Evolutionary conservation across 1,140 invertebrate species (phyloP).

Genomic region (Maconellicoccus hirsutus): DNA sequence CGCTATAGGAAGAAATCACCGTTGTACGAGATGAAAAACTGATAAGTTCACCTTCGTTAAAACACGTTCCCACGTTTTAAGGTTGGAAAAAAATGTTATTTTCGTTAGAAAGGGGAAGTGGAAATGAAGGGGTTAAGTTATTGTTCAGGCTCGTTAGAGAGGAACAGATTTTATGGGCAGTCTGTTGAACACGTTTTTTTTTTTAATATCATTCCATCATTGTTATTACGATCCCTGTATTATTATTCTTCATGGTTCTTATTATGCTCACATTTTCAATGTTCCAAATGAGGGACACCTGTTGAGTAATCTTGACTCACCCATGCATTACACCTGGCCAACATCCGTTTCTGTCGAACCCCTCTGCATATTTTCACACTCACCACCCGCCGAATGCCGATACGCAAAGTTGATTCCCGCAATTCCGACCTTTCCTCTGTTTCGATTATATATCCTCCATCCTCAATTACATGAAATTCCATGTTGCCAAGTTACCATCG

Average conservation of each 20-base stretch:
- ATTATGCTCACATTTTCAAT: background rate
- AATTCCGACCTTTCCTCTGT: background rate
- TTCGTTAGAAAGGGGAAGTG: background rate
- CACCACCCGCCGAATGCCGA: background rate
- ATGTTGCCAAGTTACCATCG: background rate
- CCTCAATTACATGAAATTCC: background rate
- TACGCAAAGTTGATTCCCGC: constrained; percentile 7
- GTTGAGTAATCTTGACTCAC: constrained; percentile 16
- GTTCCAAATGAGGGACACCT: constrained; percentile 12
- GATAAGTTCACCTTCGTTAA: background rate
- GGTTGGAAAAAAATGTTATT: background rate
- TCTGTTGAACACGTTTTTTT: background rate
- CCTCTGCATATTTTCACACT: background rate
- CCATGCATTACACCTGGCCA: constrained; percentile 11
- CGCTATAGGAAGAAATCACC: background rate
- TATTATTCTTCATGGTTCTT: constrained; percentile 1
- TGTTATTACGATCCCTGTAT: constrained; percentile 10
- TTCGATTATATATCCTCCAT: background rate
- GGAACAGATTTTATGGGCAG: constrained; percentile 20
- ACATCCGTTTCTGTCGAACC: constrained; percentile 9
- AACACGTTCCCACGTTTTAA: background rate
- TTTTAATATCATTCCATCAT: constrained; percentile 10
- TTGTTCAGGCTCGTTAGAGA: constrained; percentile 6
- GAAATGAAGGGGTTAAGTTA: constrained; percentile 3
- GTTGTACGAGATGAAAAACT: background rate